A percentile compares a stretch with the other conserved stretches of the same genome.
Conservation (phyloP, 2,888 invertebrate genomes). For the Cheilosia scutellata region DNA sequence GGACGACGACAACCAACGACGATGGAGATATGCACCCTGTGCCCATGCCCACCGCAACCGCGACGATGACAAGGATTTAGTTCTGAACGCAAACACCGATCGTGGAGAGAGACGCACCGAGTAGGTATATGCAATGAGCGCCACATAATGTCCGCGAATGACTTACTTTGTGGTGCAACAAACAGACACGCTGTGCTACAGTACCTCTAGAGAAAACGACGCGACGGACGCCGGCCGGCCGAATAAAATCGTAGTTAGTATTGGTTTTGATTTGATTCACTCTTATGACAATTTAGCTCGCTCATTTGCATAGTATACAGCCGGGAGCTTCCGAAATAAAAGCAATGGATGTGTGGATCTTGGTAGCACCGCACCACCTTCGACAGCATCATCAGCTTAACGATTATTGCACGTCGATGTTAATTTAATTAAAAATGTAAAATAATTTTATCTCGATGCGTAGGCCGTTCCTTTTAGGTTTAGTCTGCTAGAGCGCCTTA, state of each 20-base stretch:
- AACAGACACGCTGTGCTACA: constrained; percentile 39
- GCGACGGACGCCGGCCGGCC: too few relatives aligned
- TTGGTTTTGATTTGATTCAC: constrained; percentile 68
- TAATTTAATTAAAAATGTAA: constrained; percentile 75
- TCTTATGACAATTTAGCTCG: constrained; percentile 68
- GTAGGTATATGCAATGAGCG: constrained; percentile 7
- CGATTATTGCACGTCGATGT: constrained; percentile 71
- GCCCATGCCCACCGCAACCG: constrained; percentile 8
- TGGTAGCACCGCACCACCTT: constrained; percentile 25
- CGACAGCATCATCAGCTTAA: constrained; percentile 52
- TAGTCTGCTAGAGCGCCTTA: neutral
- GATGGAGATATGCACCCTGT: neutral
- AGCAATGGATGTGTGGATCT: neutral
- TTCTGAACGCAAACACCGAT: neutral
- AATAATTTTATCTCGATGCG: constrained; percentile 57
- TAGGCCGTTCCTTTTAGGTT: constrained; percentile 9
- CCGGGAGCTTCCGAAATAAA: constrained; percentile 20
- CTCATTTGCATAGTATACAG: constrained; percentile 58
- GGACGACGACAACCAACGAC: neutral
- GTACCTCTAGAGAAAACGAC: neutral
- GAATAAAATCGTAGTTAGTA: constrained; percentile 47
- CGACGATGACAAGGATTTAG: constrained; percentile 25
- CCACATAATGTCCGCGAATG: constrained; percentile 41
- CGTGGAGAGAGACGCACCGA: neutral
- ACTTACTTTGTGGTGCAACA: constrained; percentile 62